phyloP scores from a whole-genome alignment of 37 sponge, comb jelly and placozoan species.

The Hormiphora californensis region DNA sequence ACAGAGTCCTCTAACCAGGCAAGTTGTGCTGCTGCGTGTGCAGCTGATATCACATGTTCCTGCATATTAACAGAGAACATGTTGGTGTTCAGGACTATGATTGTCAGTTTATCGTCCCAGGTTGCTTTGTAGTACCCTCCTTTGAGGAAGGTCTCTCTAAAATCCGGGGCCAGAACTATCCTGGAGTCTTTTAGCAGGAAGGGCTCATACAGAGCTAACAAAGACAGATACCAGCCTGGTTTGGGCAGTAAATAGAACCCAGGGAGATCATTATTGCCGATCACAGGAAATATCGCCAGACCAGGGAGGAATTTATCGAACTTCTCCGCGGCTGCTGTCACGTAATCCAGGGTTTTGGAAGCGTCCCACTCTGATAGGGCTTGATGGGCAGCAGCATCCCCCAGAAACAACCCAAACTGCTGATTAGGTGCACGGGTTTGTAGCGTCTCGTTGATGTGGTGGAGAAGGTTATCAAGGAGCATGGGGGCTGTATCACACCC shows the following conservation, averaged over 20 bases:
- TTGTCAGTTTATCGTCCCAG: not conserved
- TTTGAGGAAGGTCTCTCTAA: not conserved
- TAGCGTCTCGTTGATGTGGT: not conserved
- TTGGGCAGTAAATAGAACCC: not conserved
- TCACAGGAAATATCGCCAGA: not conserved
- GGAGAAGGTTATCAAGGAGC: not conserved
- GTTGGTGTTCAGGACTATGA: constrained; percentile 37
- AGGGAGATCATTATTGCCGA: constrained; percentile 29
- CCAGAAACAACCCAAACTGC: not conserved
- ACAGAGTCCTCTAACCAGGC: not conserved
- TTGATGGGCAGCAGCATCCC: constrained; percentile 34
- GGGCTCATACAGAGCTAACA: not conserved
- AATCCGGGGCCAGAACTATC: not conserved
- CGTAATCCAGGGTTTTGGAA: not conserved
- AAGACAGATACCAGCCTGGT: not conserved
- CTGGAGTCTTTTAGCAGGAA: not conserved
- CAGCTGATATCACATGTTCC: not conserved
- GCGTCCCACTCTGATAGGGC: not conserved
- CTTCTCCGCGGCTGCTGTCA: not conserved
- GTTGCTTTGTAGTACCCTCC: constrained; percentile 29
- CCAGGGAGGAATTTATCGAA: not conserved
- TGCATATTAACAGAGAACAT: not conserved
- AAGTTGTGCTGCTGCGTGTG: not conserved
- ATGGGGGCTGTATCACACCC: constrained; percentile 12
- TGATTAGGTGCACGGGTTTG: no score